Percentiles rank a stretch among this genome's conserved stretches.
phyloP scores from a whole-genome alignment of 2,113 vertebrate genomes.

The Istiophorus platypterus region DNA sequence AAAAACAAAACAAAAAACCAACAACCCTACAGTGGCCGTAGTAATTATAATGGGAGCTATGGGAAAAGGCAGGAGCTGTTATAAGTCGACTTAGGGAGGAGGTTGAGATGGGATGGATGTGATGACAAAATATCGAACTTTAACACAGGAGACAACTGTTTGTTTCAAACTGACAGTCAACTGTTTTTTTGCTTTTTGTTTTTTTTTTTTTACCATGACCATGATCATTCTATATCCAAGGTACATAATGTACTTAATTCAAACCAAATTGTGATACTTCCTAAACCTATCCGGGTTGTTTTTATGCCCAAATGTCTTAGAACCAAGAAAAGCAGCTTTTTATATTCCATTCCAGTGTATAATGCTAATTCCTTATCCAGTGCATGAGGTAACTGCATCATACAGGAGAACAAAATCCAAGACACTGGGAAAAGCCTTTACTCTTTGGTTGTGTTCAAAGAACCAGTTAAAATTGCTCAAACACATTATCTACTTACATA shows the following conservation, averaged over 20 bases:
- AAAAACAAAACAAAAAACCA: too few relatives aligned
- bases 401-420: not conserved
- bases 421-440: not conserved
- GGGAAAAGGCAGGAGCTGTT: too few relatives aligned
- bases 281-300: not conserved
- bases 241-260: not conserved
- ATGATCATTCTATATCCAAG: not conserved
- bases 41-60: not conserved
- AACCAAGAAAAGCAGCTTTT: not conserved
- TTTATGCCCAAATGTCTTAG: not conserved
- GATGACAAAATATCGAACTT: not conserved
- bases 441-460: not conserved
- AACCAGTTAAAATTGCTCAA: not conserved
- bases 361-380: not conserved
- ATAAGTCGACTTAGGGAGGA: not conserved
- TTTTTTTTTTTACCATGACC: not conserved
- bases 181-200: too few relatives aligned
- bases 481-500: conserved; percentile 6
- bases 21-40: not conserved
- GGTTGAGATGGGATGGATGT: not conserved
- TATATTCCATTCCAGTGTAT: too few relatives aligned
- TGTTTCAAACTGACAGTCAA: too few relatives aligned
- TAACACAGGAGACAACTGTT: too few relatives aligned
- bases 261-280: not conserved
- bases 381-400: not conserved